A percentile compares a stretch with the other conserved stretches of the same genome.
phyloP scores from a whole-genome alignment of 2,888 invertebrate genomes.

The Agriopis leucophaearia region DNA sequence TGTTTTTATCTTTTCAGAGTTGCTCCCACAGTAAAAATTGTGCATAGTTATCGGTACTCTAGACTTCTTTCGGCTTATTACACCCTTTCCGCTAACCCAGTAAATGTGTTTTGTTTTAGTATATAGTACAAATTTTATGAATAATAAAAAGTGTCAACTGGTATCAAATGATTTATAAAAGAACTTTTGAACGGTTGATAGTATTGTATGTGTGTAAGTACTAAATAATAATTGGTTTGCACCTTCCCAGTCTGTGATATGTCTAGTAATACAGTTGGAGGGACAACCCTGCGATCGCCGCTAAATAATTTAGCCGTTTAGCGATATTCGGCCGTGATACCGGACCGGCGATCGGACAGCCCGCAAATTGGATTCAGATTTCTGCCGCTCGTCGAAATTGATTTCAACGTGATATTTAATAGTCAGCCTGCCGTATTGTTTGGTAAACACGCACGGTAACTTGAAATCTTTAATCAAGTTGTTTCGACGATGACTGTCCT shows the following conservation, averaged over 20 bases:
- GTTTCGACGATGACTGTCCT: background rate
- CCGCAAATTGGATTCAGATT: constrained; percentile 86
- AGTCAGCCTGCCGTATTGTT: constrained; percentile 64
- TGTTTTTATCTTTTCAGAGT: too few species aligned
- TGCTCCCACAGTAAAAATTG: too few species aligned
- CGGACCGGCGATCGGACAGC: constrained; percentile 81
- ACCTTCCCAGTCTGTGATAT: background rate
- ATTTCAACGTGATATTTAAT: constrained; percentile 84
- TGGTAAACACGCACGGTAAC: constrained; percentile 43
- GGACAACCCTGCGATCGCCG: constrained; percentile 66
- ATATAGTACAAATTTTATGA: too few species aligned
- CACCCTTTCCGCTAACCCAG: too few species aligned
- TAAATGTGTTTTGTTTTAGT: too few species aligned
- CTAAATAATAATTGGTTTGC: too few species aligned
- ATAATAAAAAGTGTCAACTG: too few species aligned
- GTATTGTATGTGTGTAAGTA: too few species aligned
- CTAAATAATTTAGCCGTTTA: constrained; percentile 86
- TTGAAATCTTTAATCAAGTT: constrained; percentile 28
- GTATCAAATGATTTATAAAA: too few species aligned
- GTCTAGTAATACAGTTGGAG: background rate
- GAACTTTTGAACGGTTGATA: too few species aligned
- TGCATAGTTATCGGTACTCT: too few species aligned
- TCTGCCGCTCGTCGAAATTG: constrained; percentile 80
- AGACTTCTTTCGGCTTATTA: too few species aligned
- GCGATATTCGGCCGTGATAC: constrained; percentile 83